Evolutionary conservation across 2,113 vertebrate species (phyloP).

Genomic region (Platanista minor): DNA sequence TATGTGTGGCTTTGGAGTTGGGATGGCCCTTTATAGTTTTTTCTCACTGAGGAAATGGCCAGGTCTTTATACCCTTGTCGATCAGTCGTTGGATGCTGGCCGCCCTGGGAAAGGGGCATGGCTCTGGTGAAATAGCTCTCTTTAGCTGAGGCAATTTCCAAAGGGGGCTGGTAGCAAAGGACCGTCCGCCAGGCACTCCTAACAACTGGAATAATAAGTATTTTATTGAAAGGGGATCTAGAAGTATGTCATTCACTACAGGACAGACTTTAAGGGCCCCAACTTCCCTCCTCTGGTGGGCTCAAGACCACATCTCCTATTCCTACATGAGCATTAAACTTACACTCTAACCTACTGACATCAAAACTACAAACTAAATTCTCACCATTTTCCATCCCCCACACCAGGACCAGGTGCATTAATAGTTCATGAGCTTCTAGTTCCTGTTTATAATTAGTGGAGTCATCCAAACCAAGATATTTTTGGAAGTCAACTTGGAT

Average conservation of each 20-base stretch:
- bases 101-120: neutral
- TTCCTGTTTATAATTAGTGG: slow-evolving; percentile 3
- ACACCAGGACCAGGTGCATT: neutral
- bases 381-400: neutral
- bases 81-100: neutral
- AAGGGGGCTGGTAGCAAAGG: neutral
- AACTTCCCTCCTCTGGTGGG: neutral
- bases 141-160: neutral
- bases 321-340: neutral
- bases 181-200: neutral
- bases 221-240: neutral
- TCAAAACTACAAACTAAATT: neutral
- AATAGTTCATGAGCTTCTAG: neutral
- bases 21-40: neutral
- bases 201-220: neutral
- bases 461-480: neutral
- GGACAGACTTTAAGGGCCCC: neutral
- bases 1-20: neutral
- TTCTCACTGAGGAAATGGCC: neutral
- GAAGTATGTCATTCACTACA: neutral
- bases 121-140: neutral
- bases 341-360: neutral
- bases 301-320: neutral
- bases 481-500: neutral
- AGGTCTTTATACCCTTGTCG: neutral